phyloP scores from a whole-genome alignment of 2,888 invertebrate species.

The Limnephilus auricula region DNA sequence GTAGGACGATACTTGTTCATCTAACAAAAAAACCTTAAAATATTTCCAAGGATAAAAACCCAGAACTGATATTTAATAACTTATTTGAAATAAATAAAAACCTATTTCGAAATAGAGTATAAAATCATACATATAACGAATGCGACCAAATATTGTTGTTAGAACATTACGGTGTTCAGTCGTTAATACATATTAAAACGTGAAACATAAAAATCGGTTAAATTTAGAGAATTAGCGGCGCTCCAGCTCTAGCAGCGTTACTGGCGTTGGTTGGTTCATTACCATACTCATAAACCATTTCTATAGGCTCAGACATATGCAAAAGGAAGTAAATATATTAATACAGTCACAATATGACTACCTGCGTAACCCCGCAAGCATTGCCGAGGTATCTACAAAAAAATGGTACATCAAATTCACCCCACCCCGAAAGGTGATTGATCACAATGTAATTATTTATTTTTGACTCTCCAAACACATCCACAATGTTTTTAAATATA shows the following conservation, averaged over 20 bases:
- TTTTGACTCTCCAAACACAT: no score
- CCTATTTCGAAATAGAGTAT: not conserved
- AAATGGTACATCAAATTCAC: no score
- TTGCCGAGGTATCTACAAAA: no score
- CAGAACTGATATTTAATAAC: not conserved
- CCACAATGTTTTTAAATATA: no score
- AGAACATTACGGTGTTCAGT: not conserved
- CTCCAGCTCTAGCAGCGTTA: not conserved
- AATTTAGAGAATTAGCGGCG: slow-evolving; percentile 1
- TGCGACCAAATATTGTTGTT: not conserved
- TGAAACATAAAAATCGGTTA: not conserved
- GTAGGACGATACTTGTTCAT: not conserved
- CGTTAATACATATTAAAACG: slow-evolving; percentile 5
- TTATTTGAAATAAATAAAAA: not conserved
- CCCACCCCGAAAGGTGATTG: no score
- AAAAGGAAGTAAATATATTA: not conserved
- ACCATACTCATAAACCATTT: not conserved
- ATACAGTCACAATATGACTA: not conserved
- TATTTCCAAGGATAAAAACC: not conserved
- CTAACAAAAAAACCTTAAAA: not conserved
- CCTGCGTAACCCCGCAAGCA: no score
- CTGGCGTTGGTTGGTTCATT: not conserved
- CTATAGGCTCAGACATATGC: not conserved
- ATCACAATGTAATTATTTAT: no score
- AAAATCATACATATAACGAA: not conserved